Conservation (phyloP, 2,888 invertebrate species). For the Chloromyia formosa region DNA sequence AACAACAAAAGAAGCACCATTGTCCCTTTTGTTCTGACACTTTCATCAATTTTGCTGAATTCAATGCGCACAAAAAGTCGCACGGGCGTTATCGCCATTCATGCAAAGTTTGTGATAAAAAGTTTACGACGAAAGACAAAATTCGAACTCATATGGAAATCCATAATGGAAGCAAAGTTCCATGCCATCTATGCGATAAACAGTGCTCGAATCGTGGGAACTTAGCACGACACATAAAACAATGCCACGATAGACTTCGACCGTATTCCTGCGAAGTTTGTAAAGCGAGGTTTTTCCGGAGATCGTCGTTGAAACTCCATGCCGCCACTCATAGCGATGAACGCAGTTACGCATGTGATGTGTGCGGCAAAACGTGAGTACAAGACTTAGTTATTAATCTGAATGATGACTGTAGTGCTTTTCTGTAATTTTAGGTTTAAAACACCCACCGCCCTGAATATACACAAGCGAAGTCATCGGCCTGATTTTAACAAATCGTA, state of each 20-base stretch:
- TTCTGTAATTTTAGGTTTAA: constrained; percentile 45
- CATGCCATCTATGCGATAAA: constrained; percentile 43
- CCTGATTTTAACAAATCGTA: constrained; percentile 38
- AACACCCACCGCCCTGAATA: constrained; percentile 46
- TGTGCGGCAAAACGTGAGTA: constrained; percentile 47
- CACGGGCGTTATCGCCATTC: constrained; percentile 36
- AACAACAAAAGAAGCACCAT: not conserved
- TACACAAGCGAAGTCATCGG: constrained; percentile 48
- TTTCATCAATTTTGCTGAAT: not conserved
- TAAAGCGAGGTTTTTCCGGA: constrained; percentile 41
- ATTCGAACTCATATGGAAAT: constrained; percentile 41
- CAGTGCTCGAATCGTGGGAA: constrained; percentile 47
- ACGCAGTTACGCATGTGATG: constrained; percentile 40
- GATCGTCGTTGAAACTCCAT: constrained; percentile 43
- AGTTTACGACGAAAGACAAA: constrained; percentile 40
- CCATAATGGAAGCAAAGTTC: constrained; percentile 42
- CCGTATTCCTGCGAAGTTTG: constrained; percentile 40
- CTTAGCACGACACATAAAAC: constrained; percentile 45
- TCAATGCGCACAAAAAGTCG: constrained; percentile 42
- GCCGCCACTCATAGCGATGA: constrained; percentile 35
- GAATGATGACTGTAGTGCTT: not conserved
- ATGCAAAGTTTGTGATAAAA: constrained; percentile 43
- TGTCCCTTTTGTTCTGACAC: constrained; percentile 7
- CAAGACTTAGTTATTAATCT: too few relatives aligned
- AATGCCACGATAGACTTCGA: constrained; percentile 41